Evolutionary conservation across 2,113 vertebrate genomes (phyloP).

Genomic region (Mugil cephalus): DNA sequence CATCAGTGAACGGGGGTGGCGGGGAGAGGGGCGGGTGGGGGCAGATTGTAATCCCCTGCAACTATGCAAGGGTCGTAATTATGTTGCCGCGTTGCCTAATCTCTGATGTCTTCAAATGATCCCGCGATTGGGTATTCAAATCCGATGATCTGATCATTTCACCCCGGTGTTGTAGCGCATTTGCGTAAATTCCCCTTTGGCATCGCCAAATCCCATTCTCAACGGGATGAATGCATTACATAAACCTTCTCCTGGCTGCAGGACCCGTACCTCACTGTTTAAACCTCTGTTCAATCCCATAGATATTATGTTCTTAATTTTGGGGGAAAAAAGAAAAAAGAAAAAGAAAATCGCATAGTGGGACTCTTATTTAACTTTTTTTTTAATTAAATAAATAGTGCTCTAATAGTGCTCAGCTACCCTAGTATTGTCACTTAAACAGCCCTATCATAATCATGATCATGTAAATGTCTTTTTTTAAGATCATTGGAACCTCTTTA

Average conservation of each 20-base stretch:
- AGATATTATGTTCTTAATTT: background rate
- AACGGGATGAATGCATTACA: conserved; percentile 69
- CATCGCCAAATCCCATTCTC: conserved; percentile 68
- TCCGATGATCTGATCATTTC: conserved; percentile 76
- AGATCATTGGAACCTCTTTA: conserved; percentile 23
- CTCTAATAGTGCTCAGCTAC: no score
- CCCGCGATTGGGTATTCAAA: conserved; percentile 79
- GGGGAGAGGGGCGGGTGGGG: no score
- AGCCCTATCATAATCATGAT: background rate
- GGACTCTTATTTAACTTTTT: background rate
- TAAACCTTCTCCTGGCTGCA: conserved; percentile 55
- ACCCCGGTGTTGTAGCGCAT: conserved; percentile 58
- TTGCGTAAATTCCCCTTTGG: conserved; percentile 65
- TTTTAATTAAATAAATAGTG: conserved; percentile 1
- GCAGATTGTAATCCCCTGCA: conserved; percentile 69
- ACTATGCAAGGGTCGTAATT: conserved; percentile 73
- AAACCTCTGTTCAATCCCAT: conserved; percentile 19
- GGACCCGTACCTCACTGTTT: conserved; percentile 36
- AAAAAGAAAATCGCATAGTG: no score
- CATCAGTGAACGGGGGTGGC: conserved; percentile 68
- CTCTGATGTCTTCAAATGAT: conserved; percentile 76
- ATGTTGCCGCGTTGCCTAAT: conserved; percentile 67
- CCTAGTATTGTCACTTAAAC: no score
- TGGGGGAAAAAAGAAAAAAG: no score
- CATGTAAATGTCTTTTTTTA: background rate